These are phyloP conservation scores for Thaumetopoea pityocampa DNA, from an alignment of 1,140 invertebrate genomes.

Conservation along the genomic window DNA sequence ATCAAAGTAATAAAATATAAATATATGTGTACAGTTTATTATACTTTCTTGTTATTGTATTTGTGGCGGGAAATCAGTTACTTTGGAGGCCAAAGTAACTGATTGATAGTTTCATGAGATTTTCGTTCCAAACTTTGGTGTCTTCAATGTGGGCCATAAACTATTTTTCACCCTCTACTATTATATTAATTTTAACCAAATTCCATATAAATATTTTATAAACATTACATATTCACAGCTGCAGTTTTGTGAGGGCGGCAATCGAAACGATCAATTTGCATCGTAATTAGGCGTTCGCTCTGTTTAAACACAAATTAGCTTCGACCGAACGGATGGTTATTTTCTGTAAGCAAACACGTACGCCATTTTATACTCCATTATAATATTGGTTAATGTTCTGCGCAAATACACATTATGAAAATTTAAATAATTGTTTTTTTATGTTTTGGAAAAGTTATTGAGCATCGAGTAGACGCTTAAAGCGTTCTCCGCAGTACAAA, in stretches of 20 bases:
- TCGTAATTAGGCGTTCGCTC: constrained; percentile 56
- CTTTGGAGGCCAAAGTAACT: no score
- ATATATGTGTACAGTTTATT: no score
- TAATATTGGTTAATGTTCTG: constrained; percentile 13
- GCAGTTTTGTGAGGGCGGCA: constrained; percentile 46
- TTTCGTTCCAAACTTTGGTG: no score
- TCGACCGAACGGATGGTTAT: constrained; percentile 36
- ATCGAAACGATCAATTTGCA: constrained; percentile 64
- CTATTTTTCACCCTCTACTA: no score
- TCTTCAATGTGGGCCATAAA: no score
- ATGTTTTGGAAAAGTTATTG: no score
- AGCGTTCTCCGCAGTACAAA: no score
- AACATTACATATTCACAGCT: constrained; percentile 23
- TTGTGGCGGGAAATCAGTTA: no score
- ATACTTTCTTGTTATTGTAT: no score
- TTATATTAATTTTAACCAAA: constrained; percentile 15
- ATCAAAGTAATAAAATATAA: no score
- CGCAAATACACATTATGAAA: constrained; percentile 7
- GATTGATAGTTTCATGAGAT: no score
- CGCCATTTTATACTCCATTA: constrained; percentile 13
- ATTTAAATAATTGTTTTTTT: constrained; percentile 3
- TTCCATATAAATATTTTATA: constrained; percentile 11
- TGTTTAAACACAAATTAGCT: constrained; percentile 60
- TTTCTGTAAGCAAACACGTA: constrained; percentile 31
- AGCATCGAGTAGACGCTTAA: no score